Conservation (phyloP, 1,140 invertebrate species). For the Mylabris phalerata region DNA sequence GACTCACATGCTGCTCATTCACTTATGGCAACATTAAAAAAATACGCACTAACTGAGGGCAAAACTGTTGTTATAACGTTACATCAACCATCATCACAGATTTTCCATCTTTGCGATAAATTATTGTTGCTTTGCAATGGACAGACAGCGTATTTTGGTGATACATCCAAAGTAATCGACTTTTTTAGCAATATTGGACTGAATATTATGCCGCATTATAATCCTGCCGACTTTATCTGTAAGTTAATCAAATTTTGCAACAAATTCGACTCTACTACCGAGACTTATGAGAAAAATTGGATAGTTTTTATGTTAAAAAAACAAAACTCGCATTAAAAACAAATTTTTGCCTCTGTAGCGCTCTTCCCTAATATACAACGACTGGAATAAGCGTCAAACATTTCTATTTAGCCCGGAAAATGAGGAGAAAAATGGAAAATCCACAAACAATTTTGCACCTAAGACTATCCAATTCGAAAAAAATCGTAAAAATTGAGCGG, state of each 20-base stretch:
- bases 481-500: neutral
- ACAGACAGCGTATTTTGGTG: conserved; percentile 74
- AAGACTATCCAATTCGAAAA: neutral
- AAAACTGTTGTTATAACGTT: conserved; percentile 79
- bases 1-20: conserved; percentile 77
- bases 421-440: too few species aligned
- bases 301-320: too few species aligned
- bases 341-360: too few species aligned
- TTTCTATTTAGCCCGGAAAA: too few species aligned
- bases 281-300: too few species aligned
- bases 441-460: too few species aligned
- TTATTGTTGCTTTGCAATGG: conserved; percentile 70
- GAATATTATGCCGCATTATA: conserved; percentile 70
- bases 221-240: conserved; percentile 84
- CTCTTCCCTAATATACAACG: too few species aligned
- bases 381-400: too few species aligned
- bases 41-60: conserved; percentile 67
- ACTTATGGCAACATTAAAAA: conserved; percentile 67
- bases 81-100: conserved; percentile 82
- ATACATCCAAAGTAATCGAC: conserved; percentile 65
- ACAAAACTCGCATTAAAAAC: too few species aligned
- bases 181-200: conserved; percentile 71
- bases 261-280: neutral
- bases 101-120: conserved; percentile 82
- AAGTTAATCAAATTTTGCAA: conserved; percentile 42